These are phyloP conservation scores for Tachyglossus aculeatus DNA, from an alignment of 2,797 vertebrate genomes.

Conservation along the genomic window DNA sequence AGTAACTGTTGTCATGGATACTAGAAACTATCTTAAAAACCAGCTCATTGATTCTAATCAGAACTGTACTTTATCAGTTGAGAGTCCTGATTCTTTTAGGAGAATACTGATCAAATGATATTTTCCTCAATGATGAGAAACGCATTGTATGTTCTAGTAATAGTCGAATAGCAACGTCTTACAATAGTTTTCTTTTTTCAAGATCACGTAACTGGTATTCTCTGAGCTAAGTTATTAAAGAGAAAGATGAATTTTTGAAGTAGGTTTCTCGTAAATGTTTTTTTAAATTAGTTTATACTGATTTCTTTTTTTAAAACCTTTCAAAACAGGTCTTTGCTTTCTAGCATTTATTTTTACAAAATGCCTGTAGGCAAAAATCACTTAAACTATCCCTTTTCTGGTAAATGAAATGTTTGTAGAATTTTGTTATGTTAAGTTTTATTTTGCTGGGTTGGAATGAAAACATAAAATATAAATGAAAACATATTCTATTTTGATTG, in stretches of 20 bases:
- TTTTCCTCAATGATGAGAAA: slow-evolving; percentile 46
- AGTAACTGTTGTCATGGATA: slow-evolving; percentile 99
- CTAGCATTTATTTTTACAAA: slow-evolving; percentile 24
- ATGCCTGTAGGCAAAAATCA: slow-evolving; percentile 23
- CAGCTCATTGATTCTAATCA: slow-evolving; percentile 88
- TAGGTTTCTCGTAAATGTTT: slow-evolving; percentile 38
- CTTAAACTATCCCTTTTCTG: slow-evolving; percentile 18
- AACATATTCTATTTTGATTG: slow-evolving; percentile 76
- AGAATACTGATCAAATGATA: slow-evolving; percentile 53
- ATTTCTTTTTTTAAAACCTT: slow-evolving; percentile 9
- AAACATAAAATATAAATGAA: slow-evolving; percentile 71
- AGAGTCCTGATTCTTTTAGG: slow-evolving; percentile 69
- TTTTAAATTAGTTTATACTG: slow-evolving; percentile 16
- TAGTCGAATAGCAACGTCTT: neutral
- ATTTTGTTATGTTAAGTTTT: slow-evolving; percentile 64
- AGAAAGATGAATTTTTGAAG: slow-evolving; percentile 28
- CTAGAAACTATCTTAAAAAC: slow-evolving; percentile 92
- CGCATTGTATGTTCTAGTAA: slow-evolving; percentile 39
- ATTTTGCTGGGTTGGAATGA: slow-evolving; percentile 63
- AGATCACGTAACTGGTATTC: slow-evolving; percentile 41
- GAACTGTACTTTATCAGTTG: slow-evolving; percentile 84
- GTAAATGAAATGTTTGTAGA: slow-evolving; percentile 62
- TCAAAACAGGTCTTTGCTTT: slow-evolving; percentile 3
- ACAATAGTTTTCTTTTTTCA: slow-evolving; percentile 9
- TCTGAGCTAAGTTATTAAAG: neutral